A percentile compares a stretch with the other conserved stretches of the same genome.
These are phyloP conservation scores for Caenorhabditis sp. DNA, from an alignment of 2,888 invertebrate species.

Conservation along the genomic window DNA sequence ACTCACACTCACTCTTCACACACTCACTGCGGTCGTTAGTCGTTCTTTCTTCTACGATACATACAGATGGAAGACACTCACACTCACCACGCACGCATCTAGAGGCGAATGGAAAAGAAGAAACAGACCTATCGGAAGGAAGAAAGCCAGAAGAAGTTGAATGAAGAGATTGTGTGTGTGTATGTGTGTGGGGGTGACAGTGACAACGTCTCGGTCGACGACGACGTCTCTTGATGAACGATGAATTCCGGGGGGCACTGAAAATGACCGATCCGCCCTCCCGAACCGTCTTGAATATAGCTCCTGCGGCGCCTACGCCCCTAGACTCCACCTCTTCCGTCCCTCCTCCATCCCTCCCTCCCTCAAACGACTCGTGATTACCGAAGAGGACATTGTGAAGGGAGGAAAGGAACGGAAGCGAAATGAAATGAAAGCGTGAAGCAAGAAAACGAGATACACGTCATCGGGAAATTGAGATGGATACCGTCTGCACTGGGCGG, in stretches of 20 bases:
- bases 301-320: slow-evolving; percentile 39
- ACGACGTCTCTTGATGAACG: slow-evolving; percentile 50
- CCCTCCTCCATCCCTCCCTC: slow-evolving; percentile 35
- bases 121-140: slow-evolving; percentile 63
- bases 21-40: slow-evolving; percentile 64
- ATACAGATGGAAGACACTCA: slow-evolving; percentile 43
- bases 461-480: slow-evolving; percentile 23
- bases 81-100: slow-evolving; percentile 35
- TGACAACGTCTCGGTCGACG: slow-evolving; percentile 54
- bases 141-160: slow-evolving; percentile 63
- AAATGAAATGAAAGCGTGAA: slow-evolving; percentile 21
- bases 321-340: slow-evolving; percentile 40
- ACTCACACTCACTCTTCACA: slow-evolving; percentile 43
- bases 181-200: slow-evolving; percentile 31
- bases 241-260: slow-evolving; percentile 52
- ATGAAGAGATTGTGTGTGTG: slow-evolving; percentile 54
- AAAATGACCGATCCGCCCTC: slow-evolving; percentile 58
- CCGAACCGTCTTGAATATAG: slow-evolving; percentile 61
- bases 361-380: slow-evolving; percentile 61
- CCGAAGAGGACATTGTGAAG: slow-evolving; percentile 46
- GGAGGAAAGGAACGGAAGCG: slow-evolving; percentile 39
- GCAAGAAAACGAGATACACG: slow-evolving; percentile 34
- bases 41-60: slow-evolving; percentile 63
- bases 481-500: slow-evolving; percentile 18
- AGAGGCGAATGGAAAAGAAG: slow-evolving; percentile 51